A percentile compares a stretch with the other conserved stretches of the same genome.
phyloP scores from a whole-genome alignment of 1,140 invertebrate genomes.

The Nasonia giraulti region DNA sequence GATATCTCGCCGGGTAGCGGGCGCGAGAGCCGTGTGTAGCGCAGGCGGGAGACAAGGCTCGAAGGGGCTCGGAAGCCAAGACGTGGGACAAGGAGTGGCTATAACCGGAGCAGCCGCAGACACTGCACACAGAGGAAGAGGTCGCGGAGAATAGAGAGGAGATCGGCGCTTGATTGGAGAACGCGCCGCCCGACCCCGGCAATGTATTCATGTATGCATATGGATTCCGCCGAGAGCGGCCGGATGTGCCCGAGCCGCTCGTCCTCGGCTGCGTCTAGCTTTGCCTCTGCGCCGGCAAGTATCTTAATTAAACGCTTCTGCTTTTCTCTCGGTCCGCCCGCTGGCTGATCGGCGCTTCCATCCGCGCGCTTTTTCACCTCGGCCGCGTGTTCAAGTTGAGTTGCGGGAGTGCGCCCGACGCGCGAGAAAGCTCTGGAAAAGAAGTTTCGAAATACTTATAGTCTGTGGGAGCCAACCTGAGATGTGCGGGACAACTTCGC shows the following conservation, averaged over 20 bases:
- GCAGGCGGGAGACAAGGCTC: too few species aligned
- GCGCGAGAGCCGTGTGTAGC: too few species aligned
- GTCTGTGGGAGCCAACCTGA: not conserved
- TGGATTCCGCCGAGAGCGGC: slow-evolving; percentile 55
- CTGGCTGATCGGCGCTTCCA: not conserved
- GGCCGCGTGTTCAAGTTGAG: not conserved
- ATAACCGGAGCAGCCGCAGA: not conserved
- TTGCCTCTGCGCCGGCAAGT: not conserved
- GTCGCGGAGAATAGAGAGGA: slow-evolving; percentile 17
- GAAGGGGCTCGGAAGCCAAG: not conserved
- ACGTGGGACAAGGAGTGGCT: not conserved
- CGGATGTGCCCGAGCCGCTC: too few species aligned
- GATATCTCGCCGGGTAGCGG: slow-evolving; percentile 1
- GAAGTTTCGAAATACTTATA: not conserved
- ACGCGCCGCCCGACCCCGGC: slow-evolving; percentile 44
- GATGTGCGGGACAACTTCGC: not conserved
- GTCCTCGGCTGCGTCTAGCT: not conserved
- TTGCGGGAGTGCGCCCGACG: not conserved
- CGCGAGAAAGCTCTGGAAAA: not conserved
- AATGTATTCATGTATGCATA: slow-evolving; percentile 66
- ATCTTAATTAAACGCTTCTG: slow-evolving; percentile 10
- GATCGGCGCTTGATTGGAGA: slow-evolving; percentile 60
- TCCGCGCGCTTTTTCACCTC: not conserved
- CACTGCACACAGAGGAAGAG: not conserved
- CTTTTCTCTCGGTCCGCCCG: not conserved